Evolutionary conservation across 2,797 vertebrate genomes (phyloP).

Genomic region (Enteromius paludinosus): DNA sequence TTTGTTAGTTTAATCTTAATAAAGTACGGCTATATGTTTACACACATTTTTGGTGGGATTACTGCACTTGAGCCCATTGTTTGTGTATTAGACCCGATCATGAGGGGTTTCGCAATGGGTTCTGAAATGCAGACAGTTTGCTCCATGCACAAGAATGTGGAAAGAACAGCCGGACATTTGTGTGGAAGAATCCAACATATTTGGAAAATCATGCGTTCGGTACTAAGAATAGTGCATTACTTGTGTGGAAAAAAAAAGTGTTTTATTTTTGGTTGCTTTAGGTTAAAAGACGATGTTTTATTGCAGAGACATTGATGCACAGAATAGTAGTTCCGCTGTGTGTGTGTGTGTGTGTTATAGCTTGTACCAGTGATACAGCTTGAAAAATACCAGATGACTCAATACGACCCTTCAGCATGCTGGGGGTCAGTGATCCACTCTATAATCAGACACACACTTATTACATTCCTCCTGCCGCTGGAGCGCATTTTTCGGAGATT

Average conservation of each 20-base stretch:
- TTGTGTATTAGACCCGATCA: background rate
- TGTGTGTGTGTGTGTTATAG: constrained; percentile 18
- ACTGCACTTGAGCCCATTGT: constrained; percentile 25
- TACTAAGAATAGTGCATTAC: background rate
- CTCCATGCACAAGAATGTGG: background rate
- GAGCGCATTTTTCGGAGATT: background rate
- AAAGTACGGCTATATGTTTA: constrained; percentile 40
- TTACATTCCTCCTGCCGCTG: constrained; percentile 9
- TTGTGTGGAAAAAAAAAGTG: background rate
- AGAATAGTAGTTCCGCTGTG: background rate
- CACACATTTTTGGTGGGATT: constrained; percentile 37
- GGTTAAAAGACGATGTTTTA: background rate
- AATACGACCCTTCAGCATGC: constrained; percentile 47
- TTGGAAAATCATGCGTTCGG: background rate
- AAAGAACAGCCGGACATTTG: constrained; percentile 10
- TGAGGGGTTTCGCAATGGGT: constrained; percentile 7
- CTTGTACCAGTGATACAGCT: constrained; percentile 29
- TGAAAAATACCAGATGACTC: constrained; percentile 48
- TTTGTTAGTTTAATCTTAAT: constrained; percentile 9
- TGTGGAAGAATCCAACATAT: background rate
- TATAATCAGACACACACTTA: constrained; percentile 2
- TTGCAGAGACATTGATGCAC: background rate
- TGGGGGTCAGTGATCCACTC: constrained; percentile 30
- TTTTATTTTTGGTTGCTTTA: background rate
- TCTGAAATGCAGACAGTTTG: background rate